A percentile compares a stretch with the other conserved stretches of the same genome.
Evolutionary conservation across 2,113 vertebrate genomes (phyloP).

Genomic region (Todiramphus saurophagus): DNA sequence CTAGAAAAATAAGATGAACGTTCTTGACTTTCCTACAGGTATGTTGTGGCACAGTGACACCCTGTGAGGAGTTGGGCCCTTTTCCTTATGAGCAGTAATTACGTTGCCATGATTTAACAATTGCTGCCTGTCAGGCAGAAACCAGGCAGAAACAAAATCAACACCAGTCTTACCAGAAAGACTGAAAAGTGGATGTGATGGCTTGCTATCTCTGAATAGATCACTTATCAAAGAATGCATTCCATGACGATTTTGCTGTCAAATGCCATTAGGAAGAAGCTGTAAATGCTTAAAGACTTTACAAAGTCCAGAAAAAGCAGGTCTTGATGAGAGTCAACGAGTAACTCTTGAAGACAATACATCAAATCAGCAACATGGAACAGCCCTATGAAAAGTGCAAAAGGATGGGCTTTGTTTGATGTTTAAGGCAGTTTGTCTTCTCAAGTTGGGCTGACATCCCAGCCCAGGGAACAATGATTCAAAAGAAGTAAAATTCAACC

Average conservation of each 20-base stretch:
- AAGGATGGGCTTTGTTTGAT: background rate
- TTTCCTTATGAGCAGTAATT: background rate
- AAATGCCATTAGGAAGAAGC: background rate
- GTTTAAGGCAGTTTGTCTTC: background rate
- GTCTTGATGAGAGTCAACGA: background rate
- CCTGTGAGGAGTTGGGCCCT: background rate
- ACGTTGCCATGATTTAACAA: background rate
- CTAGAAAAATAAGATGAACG: background rate
- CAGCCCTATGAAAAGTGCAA: background rate
- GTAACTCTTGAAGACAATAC: background rate
- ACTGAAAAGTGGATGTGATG: background rate
- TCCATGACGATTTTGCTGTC: background rate
- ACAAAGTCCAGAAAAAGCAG: background rate
- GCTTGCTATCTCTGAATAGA: background rate
- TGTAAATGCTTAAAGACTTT: background rate
- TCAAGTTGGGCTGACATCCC: background rate
- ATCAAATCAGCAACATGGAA: background rate
- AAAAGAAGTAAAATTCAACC: background rate
- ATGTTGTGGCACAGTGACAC: background rate
- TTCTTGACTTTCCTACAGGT: background rate
- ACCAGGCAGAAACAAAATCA: background rate
- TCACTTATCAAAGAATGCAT: background rate
- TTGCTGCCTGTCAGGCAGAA: background rate
- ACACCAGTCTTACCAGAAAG: background rate
- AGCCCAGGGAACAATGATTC: background rate